Base-by-base conservation (phyloP, 1,140 invertebrate genomes). In the Stenopsyche tienmushanensis region DNA sequence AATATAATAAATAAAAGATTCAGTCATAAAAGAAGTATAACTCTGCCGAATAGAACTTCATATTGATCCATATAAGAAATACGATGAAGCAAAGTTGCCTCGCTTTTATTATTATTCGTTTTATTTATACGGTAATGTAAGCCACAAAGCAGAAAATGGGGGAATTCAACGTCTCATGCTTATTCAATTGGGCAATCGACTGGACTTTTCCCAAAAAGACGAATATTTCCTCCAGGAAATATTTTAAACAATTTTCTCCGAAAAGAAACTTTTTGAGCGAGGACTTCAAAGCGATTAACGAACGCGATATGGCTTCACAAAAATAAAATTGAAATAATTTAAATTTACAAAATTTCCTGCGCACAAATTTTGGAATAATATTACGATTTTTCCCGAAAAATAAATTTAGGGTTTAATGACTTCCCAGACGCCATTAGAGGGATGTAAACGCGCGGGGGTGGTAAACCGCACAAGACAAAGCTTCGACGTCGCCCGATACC, bases 141-240 rank as follows among this genome's bases (percentile, higher is more conserved):
- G 54, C 54, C 54, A 57, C 54, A 57, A 57, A 57, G 54, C 54
- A 39, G 54, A 57, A 57, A 57, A 57, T 57, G 54, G 29, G 34
- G 42, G 34, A 57, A 42, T 42, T 42, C 54, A 57, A 57, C 54
- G 34, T 42, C 39, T 57, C 54, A 57, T 57, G 39, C 54, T 57
- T 57, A 57, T 57, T 57, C 54, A 57, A 57, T 57, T 57, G 54
- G 39, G 54, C 54, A 57, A 57, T 57, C 54, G 54, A 29, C 54
- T 29, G 54, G 54, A 57, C 54, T 57, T 57, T 24, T 57, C 52
- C 52, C 21, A 57, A 57, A 57, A 24, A 57, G 54, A 39, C 39
- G 54, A 42, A 15, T 57, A 26, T 21, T 20, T 50, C 10, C 39
- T 20, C 5, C 29, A 34, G 13, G 29, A 34, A 34, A 13, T 34